Conservation (phyloP, 2,113 vertebrate species). For the Oostethus manadensis region DNA sequence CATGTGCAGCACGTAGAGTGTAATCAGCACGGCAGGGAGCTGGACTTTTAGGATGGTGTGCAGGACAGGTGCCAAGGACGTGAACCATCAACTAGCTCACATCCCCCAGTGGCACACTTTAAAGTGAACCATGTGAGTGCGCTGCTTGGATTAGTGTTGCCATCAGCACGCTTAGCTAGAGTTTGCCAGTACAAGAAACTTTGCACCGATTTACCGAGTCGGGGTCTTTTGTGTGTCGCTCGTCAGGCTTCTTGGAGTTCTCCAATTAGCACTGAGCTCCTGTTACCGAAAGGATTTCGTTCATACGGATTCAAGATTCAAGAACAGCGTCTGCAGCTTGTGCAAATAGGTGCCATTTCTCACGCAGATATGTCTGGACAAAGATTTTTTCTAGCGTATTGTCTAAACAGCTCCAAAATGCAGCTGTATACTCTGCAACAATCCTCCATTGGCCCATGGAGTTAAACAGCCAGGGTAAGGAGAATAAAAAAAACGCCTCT, state of each 20-base stretch:
- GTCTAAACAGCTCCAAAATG: slow-evolving; percentile 12
- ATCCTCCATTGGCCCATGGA: background rate
- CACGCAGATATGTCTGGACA: slow-evolving; percentile 10
- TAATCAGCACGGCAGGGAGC: slow-evolving; percentile 19
- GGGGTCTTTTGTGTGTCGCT: slow-evolving; percentile 5
- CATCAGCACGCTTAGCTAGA: slow-evolving; percentile 41
- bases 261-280: background rate
- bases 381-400: background rate
- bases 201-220: slow-evolving; percentile 36
- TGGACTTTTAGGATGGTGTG: background rate
- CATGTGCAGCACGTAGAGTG: slow-evolving; percentile 31
- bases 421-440: slow-evolving; percentile 5
- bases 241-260: slow-evolving; percentile 1
- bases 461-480: slow-evolving; percentile 11
- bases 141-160: slow-evolving; percentile 32
- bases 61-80: slow-evolving; percentile 39
- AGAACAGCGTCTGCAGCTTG: slow-evolving; percentile 8
- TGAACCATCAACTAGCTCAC: slow-evolving; percentile 34
- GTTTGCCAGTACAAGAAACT: slow-evolving; percentile 34
- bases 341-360: slow-evolving; percentile 3
- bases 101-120: slow-evolving; percentile 37
- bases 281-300: background rate
- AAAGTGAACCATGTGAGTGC: slow-evolving; percentile 30
- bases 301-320: background rate
- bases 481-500: background rate